Percentiles rank a stretch among this genome's conserved stretches.
phyloP scores from a whole-genome alignment of 2,888 invertebrate species.

The Thymelicus acteon region DNA sequence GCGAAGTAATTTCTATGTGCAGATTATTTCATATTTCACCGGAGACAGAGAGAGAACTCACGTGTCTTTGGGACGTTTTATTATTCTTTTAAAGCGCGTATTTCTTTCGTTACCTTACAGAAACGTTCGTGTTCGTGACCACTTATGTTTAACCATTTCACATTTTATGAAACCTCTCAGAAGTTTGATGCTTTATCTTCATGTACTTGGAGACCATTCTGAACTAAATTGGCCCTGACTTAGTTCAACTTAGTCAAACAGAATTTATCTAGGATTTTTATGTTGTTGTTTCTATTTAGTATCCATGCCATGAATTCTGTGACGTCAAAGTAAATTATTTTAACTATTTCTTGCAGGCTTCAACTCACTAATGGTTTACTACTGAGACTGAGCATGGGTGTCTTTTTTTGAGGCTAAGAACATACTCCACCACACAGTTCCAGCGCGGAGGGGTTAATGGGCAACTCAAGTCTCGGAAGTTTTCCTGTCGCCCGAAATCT shows the following conservation, averaged over 20 bases:
- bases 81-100: conserved; percentile 31
- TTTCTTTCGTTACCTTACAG: conserved; percentile 20
- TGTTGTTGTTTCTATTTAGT: not conserved
- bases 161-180: conserved; percentile 35
- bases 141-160: conserved; percentile 33
- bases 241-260: not conserved
- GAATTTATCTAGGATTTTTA: not conserved
- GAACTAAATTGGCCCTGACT: conserved; percentile 26
- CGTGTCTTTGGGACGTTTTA: conserved; percentile 16
- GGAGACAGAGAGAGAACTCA: not conserved
- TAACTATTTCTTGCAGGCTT: too few species aligned
- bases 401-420: too few species aligned
- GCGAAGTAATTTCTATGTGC: not conserved
- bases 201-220: conserved; percentile 26
- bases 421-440: too few species aligned
- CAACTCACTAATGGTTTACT: too few species aligned
- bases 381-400: too few species aligned
- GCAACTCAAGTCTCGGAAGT: too few species aligned
- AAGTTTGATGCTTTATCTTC: conserved; percentile 16
- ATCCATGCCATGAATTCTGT: not conserved
- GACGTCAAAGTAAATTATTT: not conserved
- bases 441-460: too few species aligned
- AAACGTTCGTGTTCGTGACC: conserved; percentile 25
- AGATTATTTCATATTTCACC: conserved; percentile 12
- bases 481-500: too few species aligned